Conservation (phyloP, 2,113 vertebrate genomes). For the Tringa solitaria region DNA sequence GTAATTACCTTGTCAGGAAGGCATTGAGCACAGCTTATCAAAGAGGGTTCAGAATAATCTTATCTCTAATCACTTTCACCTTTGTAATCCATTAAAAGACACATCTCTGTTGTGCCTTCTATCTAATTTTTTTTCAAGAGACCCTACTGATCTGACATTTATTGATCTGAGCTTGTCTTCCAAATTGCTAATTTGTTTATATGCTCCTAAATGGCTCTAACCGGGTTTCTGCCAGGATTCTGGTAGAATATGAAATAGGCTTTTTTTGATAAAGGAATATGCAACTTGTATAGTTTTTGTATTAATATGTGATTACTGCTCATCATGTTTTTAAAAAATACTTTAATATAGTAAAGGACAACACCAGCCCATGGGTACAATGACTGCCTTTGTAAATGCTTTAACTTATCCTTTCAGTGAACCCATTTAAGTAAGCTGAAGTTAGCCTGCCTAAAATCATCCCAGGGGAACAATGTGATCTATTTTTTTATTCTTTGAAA, state of each 20-base stretch:
- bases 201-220: background rate
- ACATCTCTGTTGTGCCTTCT: background rate
- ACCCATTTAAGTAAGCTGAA: background rate
- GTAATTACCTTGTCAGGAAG: background rate
- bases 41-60: background rate
- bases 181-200: constrained; percentile 18
- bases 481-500: background rate
- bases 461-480: background rate
- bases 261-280: background rate
- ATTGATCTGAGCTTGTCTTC: constrained; percentile 38
- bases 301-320: background rate
- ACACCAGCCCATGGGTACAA: background rate
- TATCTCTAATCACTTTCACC: background rate
- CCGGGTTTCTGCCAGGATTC: background rate
- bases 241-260: background rate
- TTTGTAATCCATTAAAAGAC: background rate
- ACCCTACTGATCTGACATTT: background rate
- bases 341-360: background rate
- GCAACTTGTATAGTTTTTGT: background rate
- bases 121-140: background rate
- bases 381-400: background rate
- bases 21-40: background rate
- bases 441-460: background rate
- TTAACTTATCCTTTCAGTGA: background rate
- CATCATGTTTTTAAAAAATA: background rate